Percentiles rank a stretch among this genome's conserved stretches.
Conservation (phyloP, 2,113 vertebrate genomes). For the Albula glossodonta region DNA sequence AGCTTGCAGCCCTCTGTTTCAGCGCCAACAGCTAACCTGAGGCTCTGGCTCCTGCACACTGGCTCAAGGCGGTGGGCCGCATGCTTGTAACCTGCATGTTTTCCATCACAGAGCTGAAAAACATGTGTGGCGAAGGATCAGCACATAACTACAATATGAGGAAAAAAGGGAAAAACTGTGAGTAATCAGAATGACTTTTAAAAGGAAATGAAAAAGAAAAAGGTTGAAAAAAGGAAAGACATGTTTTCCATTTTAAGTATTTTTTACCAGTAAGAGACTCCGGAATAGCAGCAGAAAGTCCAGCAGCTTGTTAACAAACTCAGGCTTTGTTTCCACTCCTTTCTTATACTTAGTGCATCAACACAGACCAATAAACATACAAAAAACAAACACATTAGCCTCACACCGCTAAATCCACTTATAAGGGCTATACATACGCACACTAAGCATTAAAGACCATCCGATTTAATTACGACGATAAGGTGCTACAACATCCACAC, state of each 20-base stretch:
- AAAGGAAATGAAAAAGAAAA: too few relatives aligned
- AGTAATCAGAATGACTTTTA: too few relatives aligned
- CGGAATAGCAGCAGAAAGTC: neutral
- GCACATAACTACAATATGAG: too few relatives aligned
- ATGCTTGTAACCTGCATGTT: neutral
- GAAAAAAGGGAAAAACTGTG: too few relatives aligned
- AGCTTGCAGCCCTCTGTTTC: neutral
- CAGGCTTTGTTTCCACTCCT: neutral
- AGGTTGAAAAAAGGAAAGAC: too few relatives aligned
- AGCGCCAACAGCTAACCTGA: neutral
- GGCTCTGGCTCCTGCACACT: neutral
- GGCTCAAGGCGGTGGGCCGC: neutral
- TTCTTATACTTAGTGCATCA: too few relatives aligned
- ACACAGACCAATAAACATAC: neutral
- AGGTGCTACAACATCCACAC: neutral
- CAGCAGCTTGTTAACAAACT: neutral
- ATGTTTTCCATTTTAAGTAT: too few relatives aligned
- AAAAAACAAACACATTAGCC: neutral
- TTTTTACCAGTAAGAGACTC: neutral
- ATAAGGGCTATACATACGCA: neutral
- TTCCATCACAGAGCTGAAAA: neutral
- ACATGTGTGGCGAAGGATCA: neutral
- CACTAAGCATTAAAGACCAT: neutral
- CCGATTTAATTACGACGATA: slow-evolving; percentile 3
- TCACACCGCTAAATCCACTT: neutral